Conservation (phyloP, 2,888 invertebrate species). For the Noctua fimbriata region DNA sequence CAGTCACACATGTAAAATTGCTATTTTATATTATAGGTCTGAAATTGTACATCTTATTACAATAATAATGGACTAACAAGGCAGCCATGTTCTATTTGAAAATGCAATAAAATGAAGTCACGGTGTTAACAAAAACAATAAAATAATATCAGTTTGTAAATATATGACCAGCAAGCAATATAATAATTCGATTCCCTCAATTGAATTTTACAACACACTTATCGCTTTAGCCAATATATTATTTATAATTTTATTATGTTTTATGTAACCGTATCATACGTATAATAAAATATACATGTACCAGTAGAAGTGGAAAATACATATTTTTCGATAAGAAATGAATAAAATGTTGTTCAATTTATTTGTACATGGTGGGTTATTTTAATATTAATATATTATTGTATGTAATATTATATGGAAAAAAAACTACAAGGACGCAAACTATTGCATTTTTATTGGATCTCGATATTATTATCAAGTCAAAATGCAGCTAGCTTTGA, state of each 20-base stretch:
- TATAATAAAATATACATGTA: constrained; percentile 22
- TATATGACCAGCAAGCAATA: constrained; percentile 28
- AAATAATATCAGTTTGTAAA: constrained; percentile 48
- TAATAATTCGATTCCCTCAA: constrained; percentile 48
- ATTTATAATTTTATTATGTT: constrained; percentile 27
- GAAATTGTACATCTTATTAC: not conserved
- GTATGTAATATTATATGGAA: not conserved
- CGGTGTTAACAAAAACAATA: constrained; percentile 34
- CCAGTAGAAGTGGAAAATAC: constrained; percentile 20
- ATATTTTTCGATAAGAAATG: constrained; percentile 36
- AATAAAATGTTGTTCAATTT: constrained; percentile 23
- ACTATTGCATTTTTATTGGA: constrained; percentile 13
- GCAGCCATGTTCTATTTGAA: constrained; percentile 11
- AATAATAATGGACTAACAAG: not conserved
- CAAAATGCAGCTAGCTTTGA: constrained; percentile 8
- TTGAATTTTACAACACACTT: constrained; percentile 46
- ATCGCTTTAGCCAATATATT: constrained; percentile 30
- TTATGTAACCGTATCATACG: constrained; percentile 38
- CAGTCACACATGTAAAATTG: not conserved
- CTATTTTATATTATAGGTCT: not conserved
- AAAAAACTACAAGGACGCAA: not conserved
- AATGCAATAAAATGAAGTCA: constrained; percentile 28
- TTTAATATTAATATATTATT: constrained; percentile 19
- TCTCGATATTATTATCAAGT: not conserved
- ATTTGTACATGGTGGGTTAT: constrained; percentile 6